Evolutionary conservation across 2,113 vertebrate genomes (phyloP), one percentile per base, ranked within the genome.

Genomic region (Campylomormyrus numenius): DNA sequence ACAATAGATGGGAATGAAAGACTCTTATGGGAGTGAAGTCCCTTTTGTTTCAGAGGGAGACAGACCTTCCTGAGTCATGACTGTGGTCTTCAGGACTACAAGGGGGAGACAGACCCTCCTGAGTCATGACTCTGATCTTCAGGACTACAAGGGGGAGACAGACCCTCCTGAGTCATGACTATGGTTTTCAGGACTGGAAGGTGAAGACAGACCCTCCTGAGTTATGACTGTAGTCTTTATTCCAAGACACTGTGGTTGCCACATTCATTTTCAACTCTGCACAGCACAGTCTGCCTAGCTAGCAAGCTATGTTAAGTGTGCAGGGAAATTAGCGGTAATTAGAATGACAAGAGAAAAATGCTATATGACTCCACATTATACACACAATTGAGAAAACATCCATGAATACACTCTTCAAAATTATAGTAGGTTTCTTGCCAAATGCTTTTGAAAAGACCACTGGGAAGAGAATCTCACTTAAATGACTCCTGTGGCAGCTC

Each of bases 381-480:
- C 90, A 92, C 88, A 93, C 92, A 93, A 90, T 93, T 91, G 91
- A 92, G 93, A 94, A 94, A 93, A 94, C 90, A 91, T 91, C 90
- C 89, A 93, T 94, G 92, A 94, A 92, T 89, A 93, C 70, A 6
- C 70, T 35, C 35, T 19, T 77, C 31, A 77, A 35, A 77, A 96
- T 94, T 94, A 92, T 94, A 91, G 92, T 91, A 91, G 93, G 94
- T 95, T 95, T 94, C 91, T 91, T 92, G 94, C 95, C 94, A 95
- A 95, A 93, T 91, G 92, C 91, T 92, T 70, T 13, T 66, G 87
- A 70, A 91, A 91, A 91, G 92, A 85, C 93, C 42, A n/a, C 83
- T 85, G 83, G 45, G 42, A 85, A 48, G 15, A 48, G 83, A 24
- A 48, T 42, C 21, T 48, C 83, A 48, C 45, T 45, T 85, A 85